phyloP scores from a whole-genome alignment of 2,113 vertebrate species.

The Daubentonia madagascariensis region DNA sequence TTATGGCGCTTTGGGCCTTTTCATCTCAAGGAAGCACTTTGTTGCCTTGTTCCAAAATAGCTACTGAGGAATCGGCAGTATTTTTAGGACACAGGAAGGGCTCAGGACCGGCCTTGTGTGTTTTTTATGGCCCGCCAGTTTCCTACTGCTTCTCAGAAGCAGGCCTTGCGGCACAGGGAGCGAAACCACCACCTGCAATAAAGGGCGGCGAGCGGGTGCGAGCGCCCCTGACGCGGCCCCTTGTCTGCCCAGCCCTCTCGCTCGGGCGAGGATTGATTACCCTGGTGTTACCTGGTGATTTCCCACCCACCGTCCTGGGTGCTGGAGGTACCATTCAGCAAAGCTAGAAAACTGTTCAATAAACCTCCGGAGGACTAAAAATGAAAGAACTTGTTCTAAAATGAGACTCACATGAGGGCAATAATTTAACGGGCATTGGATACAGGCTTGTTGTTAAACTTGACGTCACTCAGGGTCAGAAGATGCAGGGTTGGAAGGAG shows the following conservation, averaged over 20 bases:
- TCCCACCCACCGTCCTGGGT: not conserved
- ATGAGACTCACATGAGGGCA: too few species aligned
- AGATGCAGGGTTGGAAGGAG: not conserved
- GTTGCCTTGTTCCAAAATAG: too few species aligned
- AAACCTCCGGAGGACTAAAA: not conserved
- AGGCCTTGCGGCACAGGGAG: not conserved
- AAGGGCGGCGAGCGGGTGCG: too few species aligned
- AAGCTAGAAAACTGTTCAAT: not conserved
- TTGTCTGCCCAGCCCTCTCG: not conserved
- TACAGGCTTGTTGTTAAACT: not conserved
- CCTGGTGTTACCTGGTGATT: not conserved
- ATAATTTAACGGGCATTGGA: fast-evolving
- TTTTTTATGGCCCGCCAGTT: constrained; percentile 63
- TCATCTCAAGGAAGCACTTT: constrained; percentile 69
- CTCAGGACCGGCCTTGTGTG: constrained; percentile 44
- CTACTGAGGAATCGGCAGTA: too few species aligned
- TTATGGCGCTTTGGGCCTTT: constrained; percentile 74
- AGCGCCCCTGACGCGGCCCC: too few species aligned
- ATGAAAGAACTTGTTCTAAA: not conserved
- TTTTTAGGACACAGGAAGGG: constrained; percentile 72
- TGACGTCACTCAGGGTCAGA: not conserved
- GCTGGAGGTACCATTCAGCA: not conserved
- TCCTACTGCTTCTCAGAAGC: constrained; percentile 75
- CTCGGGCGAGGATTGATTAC: not conserved
- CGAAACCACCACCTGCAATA: not conserved